These are phyloP conservation scores for Mus minutoides DNA, from an alignment of 2,797 vertebrate species.

Conservation along the genomic window DNA sequence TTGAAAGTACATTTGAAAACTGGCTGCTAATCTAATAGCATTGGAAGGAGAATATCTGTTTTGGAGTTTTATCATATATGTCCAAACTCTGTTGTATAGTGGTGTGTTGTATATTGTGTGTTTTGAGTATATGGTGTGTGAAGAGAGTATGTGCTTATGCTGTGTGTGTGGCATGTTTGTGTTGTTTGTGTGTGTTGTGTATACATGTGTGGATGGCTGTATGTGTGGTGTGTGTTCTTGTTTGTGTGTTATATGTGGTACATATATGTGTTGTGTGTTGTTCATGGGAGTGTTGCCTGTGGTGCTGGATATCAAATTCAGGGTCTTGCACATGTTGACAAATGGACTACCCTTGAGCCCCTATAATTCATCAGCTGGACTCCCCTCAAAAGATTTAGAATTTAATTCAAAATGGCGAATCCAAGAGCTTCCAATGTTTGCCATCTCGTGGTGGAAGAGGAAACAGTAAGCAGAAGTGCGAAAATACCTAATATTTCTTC, in stretches of 20 bases:
- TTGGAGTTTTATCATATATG: not conserved
- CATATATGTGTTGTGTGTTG: not conserved
- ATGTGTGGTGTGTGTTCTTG: not conserved
- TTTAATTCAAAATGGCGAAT: not conserved
- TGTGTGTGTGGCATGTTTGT: not conserved
- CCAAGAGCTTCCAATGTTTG: not conserved
- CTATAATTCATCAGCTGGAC: not conserved
- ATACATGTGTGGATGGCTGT: not conserved
- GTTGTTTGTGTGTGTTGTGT: not conserved
- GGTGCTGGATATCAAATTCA: not conserved
- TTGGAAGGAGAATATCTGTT: not conserved
- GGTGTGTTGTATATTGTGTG: not conserved
- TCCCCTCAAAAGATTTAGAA: not conserved
- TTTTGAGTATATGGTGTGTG: not conserved
- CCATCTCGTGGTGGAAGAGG: not conserved
- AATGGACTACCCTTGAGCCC: not conserved
- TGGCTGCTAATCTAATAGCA: not conserved
- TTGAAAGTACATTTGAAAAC: conserved; percentile 5
- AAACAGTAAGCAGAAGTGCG: not conserved
- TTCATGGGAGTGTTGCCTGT: not conserved
- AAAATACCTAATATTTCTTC: conserved; percentile 4
- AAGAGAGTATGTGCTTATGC: not conserved
- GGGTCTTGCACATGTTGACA: not conserved
- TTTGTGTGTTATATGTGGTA: not conserved
- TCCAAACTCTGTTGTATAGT: not conserved